phyloP scores from a whole-genome alignment of 2,797 vertebrate genomes.

The Sebastes hubbsi region DNA sequence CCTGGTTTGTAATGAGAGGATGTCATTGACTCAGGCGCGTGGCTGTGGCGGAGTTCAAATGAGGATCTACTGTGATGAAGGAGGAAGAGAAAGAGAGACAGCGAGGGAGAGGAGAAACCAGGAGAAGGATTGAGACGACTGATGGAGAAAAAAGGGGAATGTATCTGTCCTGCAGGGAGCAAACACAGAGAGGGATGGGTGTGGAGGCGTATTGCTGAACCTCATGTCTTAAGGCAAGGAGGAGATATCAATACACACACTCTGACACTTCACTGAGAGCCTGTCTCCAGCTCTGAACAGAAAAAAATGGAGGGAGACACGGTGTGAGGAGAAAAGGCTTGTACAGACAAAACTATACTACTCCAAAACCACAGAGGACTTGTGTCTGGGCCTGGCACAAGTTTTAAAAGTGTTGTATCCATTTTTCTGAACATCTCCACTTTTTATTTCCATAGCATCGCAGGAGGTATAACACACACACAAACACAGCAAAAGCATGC shows the following conservation, averaged over 20 bases:
- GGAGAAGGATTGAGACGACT: background rate
- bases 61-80: background rate
- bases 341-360: constrained; percentile 6
- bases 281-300: background rate
- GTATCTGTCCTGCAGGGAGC: constrained; percentile 24
- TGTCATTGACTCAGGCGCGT: background rate
- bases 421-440: background rate
- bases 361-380: background rate
- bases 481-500: background rate
- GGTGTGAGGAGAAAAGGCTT: background rate
- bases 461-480: background rate
- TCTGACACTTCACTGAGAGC: constrained; percentile 36
- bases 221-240: constrained; percentile 35
- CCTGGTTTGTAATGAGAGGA: constrained; percentile 4
- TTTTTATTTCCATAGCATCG: background rate
- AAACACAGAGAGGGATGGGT: constrained; percentile 9
- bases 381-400: background rate
- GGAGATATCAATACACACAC: constrained; percentile 44
- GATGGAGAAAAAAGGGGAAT: constrained; percentile 7
- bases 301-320: background rate
- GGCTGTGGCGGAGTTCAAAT: background rate
- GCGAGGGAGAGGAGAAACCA: background rate
- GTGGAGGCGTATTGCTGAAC: constrained; percentile 22
- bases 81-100: background rate
- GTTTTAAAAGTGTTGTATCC: background rate